Percentiles rank a stretch among this genome's conserved stretches.
These are phyloP conservation scores for silkworm (Bombyx mori) DNA, from an alignment of 1,140 invertebrate species.

Conservation along the genomic window DNA sequence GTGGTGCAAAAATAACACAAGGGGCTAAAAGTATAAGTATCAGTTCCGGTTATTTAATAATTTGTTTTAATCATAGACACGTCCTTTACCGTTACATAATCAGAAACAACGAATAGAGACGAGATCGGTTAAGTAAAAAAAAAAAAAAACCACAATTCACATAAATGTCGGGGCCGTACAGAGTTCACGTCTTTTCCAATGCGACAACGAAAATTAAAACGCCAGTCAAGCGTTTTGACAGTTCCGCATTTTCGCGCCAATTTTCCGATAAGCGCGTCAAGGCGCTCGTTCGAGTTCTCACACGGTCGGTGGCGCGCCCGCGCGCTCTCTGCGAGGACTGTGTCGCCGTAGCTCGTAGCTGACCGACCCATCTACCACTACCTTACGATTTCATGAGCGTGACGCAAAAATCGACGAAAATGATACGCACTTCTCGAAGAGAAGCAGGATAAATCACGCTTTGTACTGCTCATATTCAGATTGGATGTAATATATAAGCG, in stretches of 20 bases:
- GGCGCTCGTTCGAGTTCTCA: slow-evolving; percentile 13
- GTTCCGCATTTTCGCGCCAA: slow-evolving; percentile 63
- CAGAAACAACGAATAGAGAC: not conserved
- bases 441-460: slow-evolving; percentile 2
- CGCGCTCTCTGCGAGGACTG: slow-evolving; percentile 50
- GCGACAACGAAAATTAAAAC: slow-evolving; percentile 31
- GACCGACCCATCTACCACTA: slow-evolving; percentile 39
- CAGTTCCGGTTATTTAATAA: too few relatives aligned
- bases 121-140: too few relatives aligned
- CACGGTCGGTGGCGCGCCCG: slow-evolving; percentile 44
- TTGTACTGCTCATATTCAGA: too few relatives aligned
- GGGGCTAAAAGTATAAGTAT: too few relatives aligned
- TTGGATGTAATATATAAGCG: too few relatives aligned
- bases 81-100: too few relatives aligned
- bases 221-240: slow-evolving; percentile 43
- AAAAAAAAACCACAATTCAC: slow-evolving; percentile 38
- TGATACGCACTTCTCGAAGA: not conserved
- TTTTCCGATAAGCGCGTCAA: slow-evolving; percentile 46
- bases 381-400: slow-evolving; percentile 57
- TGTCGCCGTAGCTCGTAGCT: slow-evolving; percentile 23
- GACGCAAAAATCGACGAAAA: slow-evolving; percentile 50
- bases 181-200: slow-evolving; percentile 10
- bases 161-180: slow-evolving; percentile 15
- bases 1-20: too few relatives aligned
- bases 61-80: too few relatives aligned